Evolutionary conservation across 2,888 invertebrate genomes (phyloP), one percentile per base, ranked within the genome.

Genomic region (Heliconius hortense): DNA sequence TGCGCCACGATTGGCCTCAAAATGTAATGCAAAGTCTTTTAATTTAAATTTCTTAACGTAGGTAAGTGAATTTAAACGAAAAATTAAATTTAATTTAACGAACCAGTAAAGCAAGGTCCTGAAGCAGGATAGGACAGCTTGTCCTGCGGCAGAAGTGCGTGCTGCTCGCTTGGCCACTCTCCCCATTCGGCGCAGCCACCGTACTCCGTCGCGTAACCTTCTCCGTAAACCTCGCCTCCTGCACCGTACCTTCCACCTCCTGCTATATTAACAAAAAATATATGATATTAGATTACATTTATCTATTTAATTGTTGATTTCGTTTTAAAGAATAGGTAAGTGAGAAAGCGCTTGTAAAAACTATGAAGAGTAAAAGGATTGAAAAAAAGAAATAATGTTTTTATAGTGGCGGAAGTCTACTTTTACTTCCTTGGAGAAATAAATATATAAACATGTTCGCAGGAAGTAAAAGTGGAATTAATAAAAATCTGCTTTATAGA

Each of bases 61-160:
- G 8, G 8, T 35, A 48, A 7, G 2, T 1, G 0, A 10, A 60
- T 2, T 24, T 35, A 64, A 7, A n/a, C 8, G 15, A 66, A 66
- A n/a, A 15, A 39, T 24, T 13, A 66, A 15, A 39, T 35, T 35
- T 66, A 0, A 39, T 39, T 66, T 39, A 74, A 74, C 77, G 78
- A 91, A 95, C 95, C 95, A 84, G 95, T 95, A 85, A 95, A 95
- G 84, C 95, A 95, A 72, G 95, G 95, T 79, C 95, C 95, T 15
- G 95, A 94, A 39, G 92, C 88, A 62, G 94, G 93, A 83, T 94
- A 94, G 70, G 93, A 86, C 78, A 89, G 94, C 87, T 90, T 94
- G 90, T 89, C 95, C 86, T 92, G 95, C 35, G 94, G 93, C 74
- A 94, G 87, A 77, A 94, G 89, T 77, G 93, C 87, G 84, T 94